These are phyloP conservation scores for Priocnemis perturbator DNA, from an alignment of 2,888 invertebrate genomes.

Conservation along the genomic window DNA sequence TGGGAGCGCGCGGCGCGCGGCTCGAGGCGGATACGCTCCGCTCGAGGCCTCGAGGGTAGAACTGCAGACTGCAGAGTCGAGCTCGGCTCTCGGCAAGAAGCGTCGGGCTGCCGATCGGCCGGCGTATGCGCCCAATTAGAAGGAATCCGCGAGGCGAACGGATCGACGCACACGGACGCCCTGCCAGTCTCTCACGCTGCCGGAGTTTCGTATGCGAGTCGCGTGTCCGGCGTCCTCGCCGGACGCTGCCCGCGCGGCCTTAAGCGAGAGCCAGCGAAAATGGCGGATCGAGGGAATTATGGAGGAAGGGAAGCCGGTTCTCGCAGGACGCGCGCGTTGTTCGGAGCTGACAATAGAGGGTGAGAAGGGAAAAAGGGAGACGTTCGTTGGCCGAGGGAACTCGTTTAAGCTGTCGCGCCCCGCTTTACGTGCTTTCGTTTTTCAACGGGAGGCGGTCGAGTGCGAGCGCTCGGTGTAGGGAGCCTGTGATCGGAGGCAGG, in stretches of 20 bases:
- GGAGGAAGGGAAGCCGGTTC: conserved; percentile 3
- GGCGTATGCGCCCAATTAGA: conserved; percentile 64
- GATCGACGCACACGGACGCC: conserved; percentile 35
- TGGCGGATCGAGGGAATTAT: conserved; percentile 8
- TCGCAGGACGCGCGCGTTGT: conserved; percentile 1
- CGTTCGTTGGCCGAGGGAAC: too few relatives aligned
- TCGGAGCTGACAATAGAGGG: too few relatives aligned
- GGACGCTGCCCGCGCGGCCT: conserved; percentile 41
- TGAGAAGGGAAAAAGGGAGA: too few relatives aligned
- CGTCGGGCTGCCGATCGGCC: conserved; percentile 32
- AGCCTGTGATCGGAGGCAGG: too few relatives aligned
- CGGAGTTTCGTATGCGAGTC: conserved; percentile 65
- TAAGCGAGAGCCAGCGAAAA: conserved; percentile 50
- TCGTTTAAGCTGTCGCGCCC: too few relatives aligned
- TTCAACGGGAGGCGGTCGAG: too few relatives aligned
- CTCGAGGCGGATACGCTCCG: conserved; percentile 28
- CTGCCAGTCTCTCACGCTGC: conserved; percentile 57
- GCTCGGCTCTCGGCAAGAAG: conserved; percentile 35
- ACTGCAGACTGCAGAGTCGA: too few relatives aligned
- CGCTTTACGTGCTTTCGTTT: too few relatives aligned
- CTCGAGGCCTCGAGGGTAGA: too few relatives aligned
- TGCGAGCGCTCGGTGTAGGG: too few relatives aligned
- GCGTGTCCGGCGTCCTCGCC: conserved; percentile 67
- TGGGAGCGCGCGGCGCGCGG: conserved; percentile 40
- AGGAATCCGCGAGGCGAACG: conserved; percentile 58